A percentile compares a stretch with the other conserved stretches of the same genome.
Evolutionary conservation across 2,888 invertebrate species (phyloP).

Genomic region (Drosophila paranaensis): DNA sequence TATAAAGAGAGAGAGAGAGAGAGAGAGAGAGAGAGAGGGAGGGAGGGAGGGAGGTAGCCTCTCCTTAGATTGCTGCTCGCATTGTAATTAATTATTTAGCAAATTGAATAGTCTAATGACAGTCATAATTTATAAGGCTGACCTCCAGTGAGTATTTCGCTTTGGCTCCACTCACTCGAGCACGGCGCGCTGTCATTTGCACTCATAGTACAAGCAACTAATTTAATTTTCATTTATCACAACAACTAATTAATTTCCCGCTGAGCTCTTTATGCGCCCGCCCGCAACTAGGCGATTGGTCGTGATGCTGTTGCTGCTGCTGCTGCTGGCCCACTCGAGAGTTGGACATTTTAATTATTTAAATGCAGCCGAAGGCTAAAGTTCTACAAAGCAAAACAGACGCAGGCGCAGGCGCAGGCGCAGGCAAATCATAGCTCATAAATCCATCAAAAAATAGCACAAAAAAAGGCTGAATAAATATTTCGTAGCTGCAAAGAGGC

Average conservation of each 20-base stretch:
- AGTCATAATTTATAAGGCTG: conserved; percentile 30
- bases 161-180: conserved; percentile 13
- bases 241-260: conserved; percentile 78
- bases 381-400: conserved; percentile 31
- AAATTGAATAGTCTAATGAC: conserved; percentile 38
- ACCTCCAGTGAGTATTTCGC: conserved; percentile 29
- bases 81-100: conserved; percentile 35
- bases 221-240: conserved; percentile 79
- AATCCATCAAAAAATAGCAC: conserved; percentile 71
- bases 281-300: conserved; percentile 50
- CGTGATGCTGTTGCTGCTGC: conserved; percentile 35
- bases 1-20: neutral
- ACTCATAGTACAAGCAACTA: conserved; percentile 69
- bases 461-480: conserved; percentile 29
- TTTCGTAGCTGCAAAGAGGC: conserved; percentile 42
- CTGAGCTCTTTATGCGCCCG: conserved; percentile 52
- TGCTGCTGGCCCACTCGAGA: conserved; percentile 35
- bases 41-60: neutral
- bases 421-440: conserved; percentile 79
- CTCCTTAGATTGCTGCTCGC: neutral
- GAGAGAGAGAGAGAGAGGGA: neutral
- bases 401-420: conserved; percentile 34
- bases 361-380: conserved; percentile 78
- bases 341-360: conserved; percentile 78
- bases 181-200: conserved; percentile 41